phyloP scores from a whole-genome alignment of 92 coral and sea anemone species.

The Phenganax stokvisi region DNA sequence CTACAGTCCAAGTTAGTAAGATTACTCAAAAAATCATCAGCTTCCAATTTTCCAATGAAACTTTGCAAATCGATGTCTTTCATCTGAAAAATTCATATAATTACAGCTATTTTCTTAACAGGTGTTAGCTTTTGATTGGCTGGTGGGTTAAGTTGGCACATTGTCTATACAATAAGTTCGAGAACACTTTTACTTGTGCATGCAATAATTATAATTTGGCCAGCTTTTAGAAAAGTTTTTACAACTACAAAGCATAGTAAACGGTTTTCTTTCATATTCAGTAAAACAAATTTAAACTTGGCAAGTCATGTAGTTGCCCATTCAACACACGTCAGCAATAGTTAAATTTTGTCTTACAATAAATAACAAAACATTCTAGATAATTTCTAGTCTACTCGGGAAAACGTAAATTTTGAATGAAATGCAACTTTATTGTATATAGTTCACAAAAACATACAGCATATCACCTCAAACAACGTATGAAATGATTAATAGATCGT shows the following conservation, averaged over 20 bases:
- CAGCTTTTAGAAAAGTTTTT: no score
- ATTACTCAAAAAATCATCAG: constrained; percentile 25
- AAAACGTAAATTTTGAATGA: background rate
- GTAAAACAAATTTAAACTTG: no score
- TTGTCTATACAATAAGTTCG: background rate
- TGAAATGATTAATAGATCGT: background rate
- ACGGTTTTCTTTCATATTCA: no score
- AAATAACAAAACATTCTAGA: no score
- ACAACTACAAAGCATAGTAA: no score
- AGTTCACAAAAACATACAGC: background rate
- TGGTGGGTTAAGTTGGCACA: constrained; percentile 9
- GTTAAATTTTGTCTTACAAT: no score
- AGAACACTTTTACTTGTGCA: background rate
- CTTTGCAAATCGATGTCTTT: constrained; percentile 31
- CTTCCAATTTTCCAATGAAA: constrained; percentile 19
- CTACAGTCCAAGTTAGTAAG: constrained; percentile 18
- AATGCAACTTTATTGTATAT: background rate
- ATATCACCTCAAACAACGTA: background rate
- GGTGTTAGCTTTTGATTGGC: constrained; percentile 12
- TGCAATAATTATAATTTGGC: background rate
- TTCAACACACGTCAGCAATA: no score
- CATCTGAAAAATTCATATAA: constrained; percentile 19
- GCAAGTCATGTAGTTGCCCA: no score
- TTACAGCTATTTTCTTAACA: background rate
- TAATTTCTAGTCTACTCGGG: no score